These are phyloP conservation scores for Pluvianellus socialis DNA, from an alignment of 2,113 vertebrate species.

Conservation along the genomic window DNA sequence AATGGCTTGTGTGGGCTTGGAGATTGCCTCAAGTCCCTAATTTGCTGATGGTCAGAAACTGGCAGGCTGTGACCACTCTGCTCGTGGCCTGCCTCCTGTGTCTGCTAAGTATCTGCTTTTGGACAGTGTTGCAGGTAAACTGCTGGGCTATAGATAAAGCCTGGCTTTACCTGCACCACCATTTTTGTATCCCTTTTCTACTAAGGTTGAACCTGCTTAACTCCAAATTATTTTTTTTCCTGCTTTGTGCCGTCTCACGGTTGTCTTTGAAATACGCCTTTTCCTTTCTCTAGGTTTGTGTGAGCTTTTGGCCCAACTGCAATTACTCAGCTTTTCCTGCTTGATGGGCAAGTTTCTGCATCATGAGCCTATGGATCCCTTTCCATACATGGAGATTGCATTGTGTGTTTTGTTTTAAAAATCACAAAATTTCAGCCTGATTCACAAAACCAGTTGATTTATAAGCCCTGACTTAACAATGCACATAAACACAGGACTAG, in stretches of 20 bases:
- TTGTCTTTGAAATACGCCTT: neutral
- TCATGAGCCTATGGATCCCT: neutral
- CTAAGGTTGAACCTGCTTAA: neutral
- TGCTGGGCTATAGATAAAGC: neutral
- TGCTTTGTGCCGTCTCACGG: neutral
- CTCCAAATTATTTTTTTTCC: neutral
- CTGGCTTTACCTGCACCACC: neutral
- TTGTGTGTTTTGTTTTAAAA: neutral
- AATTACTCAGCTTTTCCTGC: neutral
- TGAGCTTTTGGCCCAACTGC: neutral
- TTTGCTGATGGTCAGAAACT: neutral
- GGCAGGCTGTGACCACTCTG: neutral
- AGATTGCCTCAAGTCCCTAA: neutral
- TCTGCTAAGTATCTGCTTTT: neutral
- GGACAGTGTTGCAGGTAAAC: neutral
- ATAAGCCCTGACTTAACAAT: neutral
- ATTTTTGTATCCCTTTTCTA: neutral
- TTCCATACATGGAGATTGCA: neutral
- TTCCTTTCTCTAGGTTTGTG: neutral
- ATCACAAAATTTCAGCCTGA: neutral
- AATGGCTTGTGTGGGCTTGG: neutral
- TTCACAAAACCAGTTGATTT: neutral
- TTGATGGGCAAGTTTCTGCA: neutral
- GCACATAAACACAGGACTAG: conserved; percentile 3
- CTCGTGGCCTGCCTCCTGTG: fast-evolving